Conservation (phyloP, 30 jellyfish, hydroid and myxozoan species). For the Rhopilema esculentum region DNA sequence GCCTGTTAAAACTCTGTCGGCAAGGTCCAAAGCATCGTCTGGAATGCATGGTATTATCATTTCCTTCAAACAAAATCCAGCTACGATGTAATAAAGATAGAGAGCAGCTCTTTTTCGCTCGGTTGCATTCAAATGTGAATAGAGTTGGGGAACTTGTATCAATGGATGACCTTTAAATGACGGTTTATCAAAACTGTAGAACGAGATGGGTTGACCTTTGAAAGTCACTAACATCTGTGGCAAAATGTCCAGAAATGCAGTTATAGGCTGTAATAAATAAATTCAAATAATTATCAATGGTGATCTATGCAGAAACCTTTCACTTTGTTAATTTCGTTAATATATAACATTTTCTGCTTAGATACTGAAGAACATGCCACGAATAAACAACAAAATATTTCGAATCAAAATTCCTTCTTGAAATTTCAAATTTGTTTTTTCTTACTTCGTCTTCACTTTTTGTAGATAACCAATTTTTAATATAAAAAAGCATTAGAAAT, state of each 20-base stretch:
- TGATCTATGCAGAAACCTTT: background rate
- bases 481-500: too few species aligned
- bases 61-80: conserved; percentile 57
- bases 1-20: conserved; percentile 65
- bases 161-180: conserved; percentile 31
- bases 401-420: too few species aligned
- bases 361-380: too few species aligned
- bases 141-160: conserved; percentile 56
- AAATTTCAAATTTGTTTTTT: too few species aligned
- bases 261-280: conserved; percentile 24
- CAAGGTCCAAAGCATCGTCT: conserved; percentile 53
- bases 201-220: conserved; percentile 40
- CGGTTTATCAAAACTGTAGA: conserved; percentile 25
- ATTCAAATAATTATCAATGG: background rate
- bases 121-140: conserved; percentile 38
- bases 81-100: conserved; percentile 37
- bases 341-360: too few species aligned
- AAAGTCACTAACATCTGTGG: conserved; percentile 37
- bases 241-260: conserved; percentile 36
- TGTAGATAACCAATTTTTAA: too few species aligned
- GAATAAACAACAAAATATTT: too few species aligned
- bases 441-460: too few species aligned
- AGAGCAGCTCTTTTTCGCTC: conserved; percentile 53
- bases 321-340: too few species aligned
- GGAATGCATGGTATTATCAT: conserved; percentile 48